Conservation (phyloP, 2,888 invertebrate species). For the Orthosia gothica region DNA sequence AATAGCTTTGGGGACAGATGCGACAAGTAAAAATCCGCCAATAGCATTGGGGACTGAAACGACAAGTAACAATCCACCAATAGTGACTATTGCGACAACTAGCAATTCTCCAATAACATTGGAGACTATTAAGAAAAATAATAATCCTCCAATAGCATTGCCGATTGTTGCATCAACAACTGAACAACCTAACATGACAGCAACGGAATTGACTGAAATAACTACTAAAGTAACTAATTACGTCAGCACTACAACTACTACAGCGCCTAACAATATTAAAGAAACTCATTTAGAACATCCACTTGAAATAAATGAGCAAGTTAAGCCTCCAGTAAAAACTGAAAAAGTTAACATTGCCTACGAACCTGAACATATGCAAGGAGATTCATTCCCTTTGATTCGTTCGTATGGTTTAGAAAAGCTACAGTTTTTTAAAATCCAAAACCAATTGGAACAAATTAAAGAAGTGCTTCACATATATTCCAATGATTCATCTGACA, state of each 20-base stretch:
- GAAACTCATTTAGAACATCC: slow-evolving; percentile 71
- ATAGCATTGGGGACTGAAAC: background rate
- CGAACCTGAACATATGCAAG: slow-evolving; percentile 86
- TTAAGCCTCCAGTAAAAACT: slow-evolving; percentile 45
- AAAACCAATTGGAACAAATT: slow-evolving; percentile 82
- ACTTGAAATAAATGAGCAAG: slow-evolving; percentile 69
- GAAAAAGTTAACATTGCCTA: slow-evolving; percentile 78
- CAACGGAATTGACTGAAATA: slow-evolving; percentile 46
- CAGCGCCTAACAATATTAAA: slow-evolving; percentile 48
- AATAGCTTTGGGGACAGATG: slow-evolving; percentile 5
- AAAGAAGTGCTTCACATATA: slow-evolving; percentile 85
- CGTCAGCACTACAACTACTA: slow-evolving; percentile 45
- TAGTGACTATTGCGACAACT: background rate
- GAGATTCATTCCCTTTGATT: slow-evolving; percentile 85
- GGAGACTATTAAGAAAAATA: slow-evolving; percentile 9
- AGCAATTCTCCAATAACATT: slow-evolving; percentile 7
- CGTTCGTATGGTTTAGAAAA: slow-evolving; percentile 87
- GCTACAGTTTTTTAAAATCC: slow-evolving; percentile 84
- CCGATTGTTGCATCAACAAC: slow-evolving; percentile 25
- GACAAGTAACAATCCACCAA: slow-evolving; percentile 13
- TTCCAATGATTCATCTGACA: slow-evolving; percentile 80
- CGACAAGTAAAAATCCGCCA: slow-evolving; percentile 14
- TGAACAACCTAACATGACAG: slow-evolving; percentile 14
- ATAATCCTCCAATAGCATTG: background rate
- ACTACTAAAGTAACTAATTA: slow-evolving; percentile 54